These are phyloP conservation scores for Oreochromis spilurus DNA, from an alignment of 2,113 vertebrate species.

Conservation along the genomic window DNA sequence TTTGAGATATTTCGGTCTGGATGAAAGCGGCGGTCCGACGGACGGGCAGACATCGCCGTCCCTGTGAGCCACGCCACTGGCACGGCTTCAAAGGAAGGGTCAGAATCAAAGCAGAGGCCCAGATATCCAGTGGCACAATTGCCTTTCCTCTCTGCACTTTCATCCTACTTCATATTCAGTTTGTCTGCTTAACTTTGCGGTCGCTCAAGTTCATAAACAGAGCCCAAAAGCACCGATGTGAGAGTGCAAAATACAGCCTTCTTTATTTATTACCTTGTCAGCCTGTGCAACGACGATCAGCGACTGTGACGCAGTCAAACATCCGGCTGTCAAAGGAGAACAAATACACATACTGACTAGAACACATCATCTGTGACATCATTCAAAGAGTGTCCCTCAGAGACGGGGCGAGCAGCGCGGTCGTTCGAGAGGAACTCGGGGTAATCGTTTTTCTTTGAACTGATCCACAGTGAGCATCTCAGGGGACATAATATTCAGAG, in stretches of 20 bases:
- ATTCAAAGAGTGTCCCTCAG: background rate
- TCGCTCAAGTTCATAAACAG: background rate
- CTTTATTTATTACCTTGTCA: background rate
- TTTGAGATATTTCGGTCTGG: background rate
- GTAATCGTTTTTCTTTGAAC: background rate
- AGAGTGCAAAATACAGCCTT: background rate
- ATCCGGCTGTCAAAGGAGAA: background rate
- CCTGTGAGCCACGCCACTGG: background rate
- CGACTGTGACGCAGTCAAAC: background rate
- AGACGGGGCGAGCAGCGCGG: background rate
- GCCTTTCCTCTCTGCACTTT: background rate
- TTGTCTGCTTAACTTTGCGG: background rate
- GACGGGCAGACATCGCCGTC: background rate
- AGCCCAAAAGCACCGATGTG: background rate
- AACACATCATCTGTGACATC: background rate
- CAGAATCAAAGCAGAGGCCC: background rate
- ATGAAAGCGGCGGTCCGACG: accelerated
- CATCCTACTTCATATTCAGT: background rate
- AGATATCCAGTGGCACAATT: background rate
- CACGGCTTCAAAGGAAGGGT: background rate
- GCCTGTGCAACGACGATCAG: background rate
- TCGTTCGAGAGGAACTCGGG: background rate
- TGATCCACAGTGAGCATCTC: background rate
- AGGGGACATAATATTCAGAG: background rate
- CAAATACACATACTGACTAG: too few species aligned